phyloP scores from a whole-genome alignment of 2,797 vertebrate species.

The Halcyon chelicuti region DNA sequence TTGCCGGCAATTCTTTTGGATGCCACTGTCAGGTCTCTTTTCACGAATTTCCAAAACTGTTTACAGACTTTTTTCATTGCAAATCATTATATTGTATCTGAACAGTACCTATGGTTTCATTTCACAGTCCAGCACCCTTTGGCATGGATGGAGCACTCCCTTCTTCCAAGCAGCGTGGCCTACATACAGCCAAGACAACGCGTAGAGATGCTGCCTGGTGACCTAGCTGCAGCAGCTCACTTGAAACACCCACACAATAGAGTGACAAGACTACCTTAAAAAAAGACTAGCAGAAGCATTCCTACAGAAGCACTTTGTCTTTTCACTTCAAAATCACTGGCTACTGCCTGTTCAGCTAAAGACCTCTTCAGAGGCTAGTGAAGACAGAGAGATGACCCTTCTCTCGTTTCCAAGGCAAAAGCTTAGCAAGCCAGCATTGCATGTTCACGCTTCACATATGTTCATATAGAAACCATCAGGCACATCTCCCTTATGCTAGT shows the following conservation, averaged over 20 bases:
- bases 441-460: rapidly evolving
- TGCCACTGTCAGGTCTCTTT: not conserved
- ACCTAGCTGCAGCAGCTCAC: not conserved
- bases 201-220: not conserved
- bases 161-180: not conserved
- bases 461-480: not conserved
- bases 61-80: not conserved
- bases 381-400: not conserved
- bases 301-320: not conserved
- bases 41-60: not conserved
- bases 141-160: rapidly evolving
- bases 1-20: not conserved
- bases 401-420: not conserved
- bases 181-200: not conserved
- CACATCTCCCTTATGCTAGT: not conserved
- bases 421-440: not conserved
- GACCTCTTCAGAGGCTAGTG: not conserved
- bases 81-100: not conserved
- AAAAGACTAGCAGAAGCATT: not conserved
- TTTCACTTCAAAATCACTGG: not conserved
- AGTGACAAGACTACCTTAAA: not conserved
- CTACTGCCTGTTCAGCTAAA: not conserved
- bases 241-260: rapidly evolving
- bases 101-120: not conserved
- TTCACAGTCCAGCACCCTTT: not conserved